These are phyloP conservation scores for Araneus ventricosus DNA, from an alignment of 1,140 invertebrate genomes.

Conservation along the genomic window DNA sequence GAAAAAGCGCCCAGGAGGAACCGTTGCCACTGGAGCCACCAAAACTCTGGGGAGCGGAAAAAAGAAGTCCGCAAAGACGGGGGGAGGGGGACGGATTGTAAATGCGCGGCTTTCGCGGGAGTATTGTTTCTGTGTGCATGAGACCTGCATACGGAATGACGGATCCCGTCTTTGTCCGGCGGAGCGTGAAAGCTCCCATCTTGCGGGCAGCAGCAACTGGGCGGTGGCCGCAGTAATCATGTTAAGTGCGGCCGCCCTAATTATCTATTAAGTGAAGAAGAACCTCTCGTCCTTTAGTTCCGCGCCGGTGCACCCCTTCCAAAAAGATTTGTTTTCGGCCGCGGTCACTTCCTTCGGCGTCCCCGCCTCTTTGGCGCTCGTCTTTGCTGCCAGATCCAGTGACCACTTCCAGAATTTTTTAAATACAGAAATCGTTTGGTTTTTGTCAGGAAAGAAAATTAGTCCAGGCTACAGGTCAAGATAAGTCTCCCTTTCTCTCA, in stretches of 20 bases:
- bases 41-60: constrained; percentile 12
- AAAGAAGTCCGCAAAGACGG: not conserved
- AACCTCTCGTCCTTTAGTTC: constrained; percentile 51
- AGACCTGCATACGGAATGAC: constrained; percentile 48
- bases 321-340: not conserved
- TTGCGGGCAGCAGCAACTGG: constrained; percentile 24
- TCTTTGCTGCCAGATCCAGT: not conserved
- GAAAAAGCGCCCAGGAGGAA: constrained; percentile 1
- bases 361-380: not conserved
- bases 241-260: constrained; percentile 50
- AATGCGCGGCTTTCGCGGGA: not conserved
- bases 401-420: too few relatives aligned
- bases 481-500: too few relatives aligned
- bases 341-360: not conserved
- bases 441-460: too few relatives aligned
- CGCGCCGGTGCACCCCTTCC: not conserved
- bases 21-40: constrained; percentile 20
- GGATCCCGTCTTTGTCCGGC: constrained; percentile 39
- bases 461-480: too few relatives aligned
- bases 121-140: not conserved
- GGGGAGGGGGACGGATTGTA: not conserved
- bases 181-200: constrained; percentile 38
- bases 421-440: too few relatives aligned
- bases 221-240: constrained; percentile 58
- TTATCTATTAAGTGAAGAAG: constrained; percentile 60